phyloP scores from a whole-genome alignment of 1,140 invertebrate genomes.

The Caenorhabditis briggsae region DNA sequence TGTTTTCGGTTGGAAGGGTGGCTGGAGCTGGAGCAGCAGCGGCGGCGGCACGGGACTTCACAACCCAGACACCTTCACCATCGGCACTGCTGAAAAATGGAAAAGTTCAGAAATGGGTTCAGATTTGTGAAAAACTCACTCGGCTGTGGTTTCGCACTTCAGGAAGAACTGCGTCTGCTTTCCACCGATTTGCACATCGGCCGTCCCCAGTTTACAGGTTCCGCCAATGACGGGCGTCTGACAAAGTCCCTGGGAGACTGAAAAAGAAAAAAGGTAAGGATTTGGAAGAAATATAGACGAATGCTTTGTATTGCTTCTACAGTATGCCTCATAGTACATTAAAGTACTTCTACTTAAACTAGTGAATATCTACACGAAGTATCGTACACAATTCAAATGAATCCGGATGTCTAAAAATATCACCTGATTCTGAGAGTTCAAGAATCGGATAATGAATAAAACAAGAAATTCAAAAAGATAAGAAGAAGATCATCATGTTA shows the following conservation, averaged over 20 bases:
- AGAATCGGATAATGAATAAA: too few species aligned
- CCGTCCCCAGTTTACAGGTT: slow-evolving; percentile 71
- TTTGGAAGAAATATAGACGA: too few species aligned
- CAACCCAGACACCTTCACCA: slow-evolving; percentile 76
- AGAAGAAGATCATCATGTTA: too few species aligned
- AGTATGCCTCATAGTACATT: too few species aligned
- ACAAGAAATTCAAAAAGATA: too few species aligned
- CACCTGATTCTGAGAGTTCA: too few species aligned
- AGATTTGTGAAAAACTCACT: slow-evolving; percentile 61
- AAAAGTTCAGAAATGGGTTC: background rate
- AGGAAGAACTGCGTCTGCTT: slow-evolving; percentile 78
- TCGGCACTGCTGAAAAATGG: slow-evolving; percentile 68
- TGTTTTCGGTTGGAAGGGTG: slow-evolving; percentile 42
- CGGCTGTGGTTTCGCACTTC: slow-evolving; percentile 73
- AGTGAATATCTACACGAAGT: too few species aligned
- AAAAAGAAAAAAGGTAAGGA: slow-evolving; percentile 15
- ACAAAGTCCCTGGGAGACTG: slow-evolving; percentile 40
- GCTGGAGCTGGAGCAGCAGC: slow-evolving; percentile 56
- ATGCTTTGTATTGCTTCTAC: too few species aligned
- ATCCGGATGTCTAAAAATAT: too few species aligned
- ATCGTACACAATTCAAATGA: too few species aligned
- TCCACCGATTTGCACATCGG: slow-evolving; percentile 77
- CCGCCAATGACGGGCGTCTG: slow-evolving; percentile 77
- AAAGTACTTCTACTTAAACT: too few species aligned
- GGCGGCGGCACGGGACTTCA: slow-evolving; percentile 69